These are phyloP conservation scores for Cremastobaeus sp. DNA, from an alignment of 2,888 invertebrate species.

Conservation along the genomic window DNA sequence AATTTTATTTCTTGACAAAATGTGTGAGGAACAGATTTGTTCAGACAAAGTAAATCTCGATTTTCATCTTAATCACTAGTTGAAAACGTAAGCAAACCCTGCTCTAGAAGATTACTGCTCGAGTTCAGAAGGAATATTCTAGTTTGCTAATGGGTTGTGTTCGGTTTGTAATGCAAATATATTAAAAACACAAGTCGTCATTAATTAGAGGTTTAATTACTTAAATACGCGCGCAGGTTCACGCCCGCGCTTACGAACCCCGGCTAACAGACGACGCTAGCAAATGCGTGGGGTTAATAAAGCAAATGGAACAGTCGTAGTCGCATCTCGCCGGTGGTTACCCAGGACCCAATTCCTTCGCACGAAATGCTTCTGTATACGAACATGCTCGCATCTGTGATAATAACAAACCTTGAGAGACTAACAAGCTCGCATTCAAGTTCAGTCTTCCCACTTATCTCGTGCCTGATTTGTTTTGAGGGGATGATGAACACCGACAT, in stretches of 20 bases:
- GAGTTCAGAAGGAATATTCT: no score
- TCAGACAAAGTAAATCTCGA: no score
- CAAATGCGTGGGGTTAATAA: slow-evolving; percentile 43
- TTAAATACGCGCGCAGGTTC: slow-evolving; percentile 26
- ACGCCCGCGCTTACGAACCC: slow-evolving; percentile 28
- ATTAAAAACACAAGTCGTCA: background rate
- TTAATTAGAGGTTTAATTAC: slow-evolving; percentile 35
- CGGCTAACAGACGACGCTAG: slow-evolving; percentile 26
- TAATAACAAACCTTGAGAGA: slow-evolving; percentile 52
- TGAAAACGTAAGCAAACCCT: no score
- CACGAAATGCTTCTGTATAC: slow-evolving; percentile 10
- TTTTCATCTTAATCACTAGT: no score
- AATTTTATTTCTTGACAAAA: no score
- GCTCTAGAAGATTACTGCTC: no score
- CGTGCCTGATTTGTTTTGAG: slow-evolving; percentile 45
- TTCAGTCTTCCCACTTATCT: slow-evolving; percentile 46
- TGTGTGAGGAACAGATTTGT: no score
- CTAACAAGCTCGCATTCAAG: slow-evolving; percentile 53
- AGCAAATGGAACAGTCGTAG: slow-evolving; percentile 46
- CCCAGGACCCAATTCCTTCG: slow-evolving; percentile 41
- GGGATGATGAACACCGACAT: slow-evolving; percentile 24
- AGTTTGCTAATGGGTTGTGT: no score
- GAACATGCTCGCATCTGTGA: slow-evolving; percentile 15
- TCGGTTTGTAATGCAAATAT: no score
- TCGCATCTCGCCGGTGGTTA: slow-evolving; percentile 41